Conservation (phyloP, 2,888 invertebrate species). For the Drosophila planitibia region DNA sequence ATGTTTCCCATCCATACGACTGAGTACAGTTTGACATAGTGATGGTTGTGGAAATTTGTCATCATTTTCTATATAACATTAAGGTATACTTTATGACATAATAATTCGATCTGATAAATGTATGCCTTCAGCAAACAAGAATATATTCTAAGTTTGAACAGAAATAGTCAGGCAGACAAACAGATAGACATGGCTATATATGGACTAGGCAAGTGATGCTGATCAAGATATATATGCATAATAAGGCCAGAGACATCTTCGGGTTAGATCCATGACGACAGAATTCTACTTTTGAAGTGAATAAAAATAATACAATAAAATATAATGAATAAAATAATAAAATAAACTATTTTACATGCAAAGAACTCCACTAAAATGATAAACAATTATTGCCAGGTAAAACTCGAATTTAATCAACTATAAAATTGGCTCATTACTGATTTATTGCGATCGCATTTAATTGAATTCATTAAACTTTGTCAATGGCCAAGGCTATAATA, state of each 20-base stretch:
- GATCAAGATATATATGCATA: background rate
- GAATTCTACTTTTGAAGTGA: too few relatives aligned
- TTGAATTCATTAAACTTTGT: constrained; percentile 23
- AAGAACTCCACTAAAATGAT: background rate
- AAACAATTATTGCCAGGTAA: background rate
- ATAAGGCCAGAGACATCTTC: background rate
- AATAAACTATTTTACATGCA: background rate
- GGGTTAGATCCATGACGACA: background rate
- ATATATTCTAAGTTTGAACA: background rate
- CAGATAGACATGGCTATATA: background rate
- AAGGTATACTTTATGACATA: background rate
- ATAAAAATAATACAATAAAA: background rate
- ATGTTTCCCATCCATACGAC: background rate
- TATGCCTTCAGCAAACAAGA: background rate
- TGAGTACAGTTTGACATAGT: background rate
- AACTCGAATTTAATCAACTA: background rate
- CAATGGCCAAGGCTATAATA: constrained; percentile 50
- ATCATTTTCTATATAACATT: background rate
- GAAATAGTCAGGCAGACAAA: too few relatives aligned
- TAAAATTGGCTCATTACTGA: constrained; percentile 9
- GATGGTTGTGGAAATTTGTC: background rate
- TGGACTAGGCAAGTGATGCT: background rate
- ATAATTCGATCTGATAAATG: background rate
- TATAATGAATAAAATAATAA: background rate
- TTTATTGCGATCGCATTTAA: constrained; percentile 27